A percentile compares a stretch with the other conserved stretches of the same genome.
Evolutionary conservation across 1,140 invertebrate species (phyloP).

Genomic region (Cotesia chilonis): DNA sequence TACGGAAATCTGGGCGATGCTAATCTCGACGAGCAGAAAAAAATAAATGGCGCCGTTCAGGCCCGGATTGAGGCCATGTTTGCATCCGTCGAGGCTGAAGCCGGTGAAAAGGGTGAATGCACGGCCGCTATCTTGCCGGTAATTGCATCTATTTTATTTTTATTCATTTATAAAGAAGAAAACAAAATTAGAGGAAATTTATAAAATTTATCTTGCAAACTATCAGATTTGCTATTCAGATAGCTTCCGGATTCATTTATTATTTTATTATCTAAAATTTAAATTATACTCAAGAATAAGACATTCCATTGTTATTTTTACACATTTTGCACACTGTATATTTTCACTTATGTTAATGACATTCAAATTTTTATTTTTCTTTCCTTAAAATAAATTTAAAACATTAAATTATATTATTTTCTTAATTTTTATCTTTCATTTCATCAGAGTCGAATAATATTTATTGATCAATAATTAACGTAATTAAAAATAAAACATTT

Average conservation of each 20-base stretch:
- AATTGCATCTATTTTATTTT: slow-evolving; percentile 20
- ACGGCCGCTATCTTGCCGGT: slow-evolving; percentile 63
- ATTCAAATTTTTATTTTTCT: slow-evolving; percentile 25
- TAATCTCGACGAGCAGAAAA: slow-evolving; percentile 55
- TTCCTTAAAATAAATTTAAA: neutral
- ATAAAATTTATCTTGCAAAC: neutral
- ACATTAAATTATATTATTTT: neutral
- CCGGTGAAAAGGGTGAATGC: slow-evolving; percentile 62
- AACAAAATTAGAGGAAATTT: too few relatives aligned
- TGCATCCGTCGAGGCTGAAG: slow-evolving; percentile 77
- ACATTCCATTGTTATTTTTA: slow-evolving; percentile 44
- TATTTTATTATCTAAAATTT: neutral
- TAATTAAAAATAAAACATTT: too few relatives aligned
- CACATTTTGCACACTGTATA: slow-evolving; percentile 36
- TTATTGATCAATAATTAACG: too few relatives aligned
- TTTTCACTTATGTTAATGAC: slow-evolving; percentile 62
- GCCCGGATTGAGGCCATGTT: slow-evolving; percentile 87
- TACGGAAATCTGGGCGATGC: slow-evolving; percentile 39
- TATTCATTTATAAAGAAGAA: too few relatives aligned
- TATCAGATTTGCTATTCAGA: too few relatives aligned
- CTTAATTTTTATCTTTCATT: neutral
- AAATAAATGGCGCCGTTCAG: slow-evolving; percentile 79
- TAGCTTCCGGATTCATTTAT: neutral
- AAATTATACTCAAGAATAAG: neutral
- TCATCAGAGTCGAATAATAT: too few relatives aligned